phyloP scores from a whole-genome alignment of 2,888 invertebrate genomes.

The Cataglyphis livida region DNA sequence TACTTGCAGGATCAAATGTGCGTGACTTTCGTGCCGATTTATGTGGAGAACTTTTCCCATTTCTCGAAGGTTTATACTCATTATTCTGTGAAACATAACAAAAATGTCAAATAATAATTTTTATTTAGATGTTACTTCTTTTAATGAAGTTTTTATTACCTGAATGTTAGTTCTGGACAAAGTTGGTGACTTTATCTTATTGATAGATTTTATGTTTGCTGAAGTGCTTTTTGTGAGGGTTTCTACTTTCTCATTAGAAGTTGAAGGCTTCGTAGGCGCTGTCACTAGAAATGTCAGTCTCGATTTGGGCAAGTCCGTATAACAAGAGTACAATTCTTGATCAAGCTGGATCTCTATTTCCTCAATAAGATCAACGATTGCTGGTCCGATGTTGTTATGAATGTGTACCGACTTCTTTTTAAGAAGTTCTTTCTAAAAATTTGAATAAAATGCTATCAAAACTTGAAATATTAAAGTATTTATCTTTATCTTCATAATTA shows the following conservation, averaged over 20 bases:
- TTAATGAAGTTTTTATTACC: conserved; percentile 36
- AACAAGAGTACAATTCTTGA: conserved; percentile 80
- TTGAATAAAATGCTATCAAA: background rate
- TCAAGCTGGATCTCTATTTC: conserved; percentile 88
- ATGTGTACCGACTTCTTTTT: conserved; percentile 76
- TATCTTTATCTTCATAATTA: background rate
- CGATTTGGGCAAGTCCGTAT: conserved; percentile 74
- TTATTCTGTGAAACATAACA: conserved; percentile 37
- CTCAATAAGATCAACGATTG: conserved; percentile 90
- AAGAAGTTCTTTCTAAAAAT: conserved; percentile 62
- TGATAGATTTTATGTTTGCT: conserved; percentile 1
- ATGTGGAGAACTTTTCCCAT: conserved; percentile 40
- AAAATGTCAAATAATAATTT: background rate
- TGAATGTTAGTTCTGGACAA: conserved; percentile 25
- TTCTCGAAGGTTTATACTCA: conserved; percentile 36
- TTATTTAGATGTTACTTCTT: background rate
- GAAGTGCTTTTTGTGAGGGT: conserved; percentile 66
- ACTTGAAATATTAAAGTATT: background rate
- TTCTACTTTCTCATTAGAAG: conserved; percentile 61
- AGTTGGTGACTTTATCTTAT: conserved; percentile 50
- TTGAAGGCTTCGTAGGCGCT: conserved; percentile 65
- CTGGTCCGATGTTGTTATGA: conserved; percentile 88
- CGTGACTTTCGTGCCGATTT: conserved; percentile 54
- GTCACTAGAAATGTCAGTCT: conserved; percentile 70
- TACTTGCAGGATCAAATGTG: background rate